phyloP scores from a whole-genome alignment of 2,113 vertebrate genomes.

The Regulus satrapa region DNA sequence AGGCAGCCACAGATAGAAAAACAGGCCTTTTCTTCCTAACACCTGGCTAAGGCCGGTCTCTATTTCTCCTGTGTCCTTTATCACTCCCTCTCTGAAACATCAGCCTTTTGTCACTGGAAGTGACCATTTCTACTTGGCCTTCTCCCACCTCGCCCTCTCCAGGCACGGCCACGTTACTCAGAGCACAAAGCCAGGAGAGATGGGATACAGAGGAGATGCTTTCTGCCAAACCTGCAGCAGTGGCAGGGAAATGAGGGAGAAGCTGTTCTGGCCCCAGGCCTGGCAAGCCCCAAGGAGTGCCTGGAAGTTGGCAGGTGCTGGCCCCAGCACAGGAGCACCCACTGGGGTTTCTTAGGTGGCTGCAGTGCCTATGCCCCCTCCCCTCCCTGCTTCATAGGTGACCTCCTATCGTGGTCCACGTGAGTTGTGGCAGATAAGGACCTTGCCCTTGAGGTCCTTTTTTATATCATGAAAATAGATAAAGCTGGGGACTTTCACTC shows the following conservation, averaged over 20 bases:
- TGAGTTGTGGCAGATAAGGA: background rate
- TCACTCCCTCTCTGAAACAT: background rate
- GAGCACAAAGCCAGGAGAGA: background rate
- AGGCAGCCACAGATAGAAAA: background rate
- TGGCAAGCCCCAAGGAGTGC: background rate
- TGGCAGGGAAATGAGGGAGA: background rate
- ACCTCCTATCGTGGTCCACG: accelerated
- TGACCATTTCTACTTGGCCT: background rate
- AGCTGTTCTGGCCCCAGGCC: background rate
- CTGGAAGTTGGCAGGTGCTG: background rate
- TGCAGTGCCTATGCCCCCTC: accelerated
- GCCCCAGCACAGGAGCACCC: background rate
- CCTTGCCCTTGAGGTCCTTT: accelerated
- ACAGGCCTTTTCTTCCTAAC: background rate
- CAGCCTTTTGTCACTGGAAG: background rate
- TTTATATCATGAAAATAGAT: background rate
- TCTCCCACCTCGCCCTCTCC: accelerated
- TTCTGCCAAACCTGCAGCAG: background rate
- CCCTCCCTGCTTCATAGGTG: background rate
- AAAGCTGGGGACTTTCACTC: background rate
- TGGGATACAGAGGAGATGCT: accelerated
- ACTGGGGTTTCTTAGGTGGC: background rate
- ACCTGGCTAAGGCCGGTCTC: background rate
- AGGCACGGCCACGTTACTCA: accelerated
- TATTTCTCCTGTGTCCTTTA: background rate